Evolutionary conservation across 2,797 vertebrate genomes (phyloP).

Genomic region (Chelonia mydas): DNA sequence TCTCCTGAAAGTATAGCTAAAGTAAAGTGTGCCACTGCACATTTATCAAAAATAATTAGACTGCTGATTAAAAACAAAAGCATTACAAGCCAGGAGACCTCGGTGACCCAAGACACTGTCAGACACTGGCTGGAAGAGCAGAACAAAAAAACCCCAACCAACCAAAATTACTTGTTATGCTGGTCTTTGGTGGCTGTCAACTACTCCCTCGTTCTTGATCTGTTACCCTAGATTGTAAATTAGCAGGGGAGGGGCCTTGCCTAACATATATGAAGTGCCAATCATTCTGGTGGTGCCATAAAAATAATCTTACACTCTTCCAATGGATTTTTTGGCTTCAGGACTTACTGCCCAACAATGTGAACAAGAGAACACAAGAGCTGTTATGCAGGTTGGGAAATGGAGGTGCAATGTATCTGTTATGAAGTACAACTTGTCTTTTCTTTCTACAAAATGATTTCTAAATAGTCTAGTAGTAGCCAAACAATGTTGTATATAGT

Average conservation of each 20-base stretch:
- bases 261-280: neutral
- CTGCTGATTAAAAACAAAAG: neutral
- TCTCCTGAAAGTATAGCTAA: accelerated
- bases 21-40: neutral
- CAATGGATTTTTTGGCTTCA: neutral
- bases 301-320: neutral
- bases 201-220: too few species aligned
- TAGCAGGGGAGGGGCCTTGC: too few species aligned
- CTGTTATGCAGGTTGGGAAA: neutral
- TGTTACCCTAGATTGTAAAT: too few species aligned
- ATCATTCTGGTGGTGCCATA: neutral
- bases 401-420: neutral
- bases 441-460: accelerated
- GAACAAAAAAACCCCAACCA: too few species aligned
- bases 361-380: accelerated
- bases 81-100: too few species aligned
- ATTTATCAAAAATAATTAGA: neutral
- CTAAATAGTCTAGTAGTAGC: neutral
- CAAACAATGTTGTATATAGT: neutral
- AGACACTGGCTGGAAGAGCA: too few species aligned
- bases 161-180: too few species aligned
- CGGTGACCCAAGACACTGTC: too few species aligned
- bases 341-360: neutral
- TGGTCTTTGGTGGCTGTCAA: too few species aligned
- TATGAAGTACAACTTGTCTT: neutral